Evolutionary conservation across 2,888 invertebrate genomes (phyloP).

Genomic region (Melieria omissa): DNA sequence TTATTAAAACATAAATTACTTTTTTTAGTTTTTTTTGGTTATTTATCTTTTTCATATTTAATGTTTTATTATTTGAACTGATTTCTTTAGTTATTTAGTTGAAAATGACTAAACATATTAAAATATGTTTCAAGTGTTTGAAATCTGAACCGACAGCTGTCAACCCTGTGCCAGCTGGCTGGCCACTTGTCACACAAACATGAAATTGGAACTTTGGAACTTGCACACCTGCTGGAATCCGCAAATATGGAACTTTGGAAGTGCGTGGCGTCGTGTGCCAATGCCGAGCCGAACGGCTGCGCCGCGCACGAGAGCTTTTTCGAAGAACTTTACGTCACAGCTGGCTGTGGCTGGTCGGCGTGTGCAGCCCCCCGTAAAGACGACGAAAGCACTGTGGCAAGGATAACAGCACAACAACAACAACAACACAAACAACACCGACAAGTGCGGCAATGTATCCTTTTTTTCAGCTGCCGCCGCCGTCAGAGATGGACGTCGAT

Average conservation of each 20-base stretch:
- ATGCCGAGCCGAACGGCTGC: not conserved
- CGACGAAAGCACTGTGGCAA: not conserved
- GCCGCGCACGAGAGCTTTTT: conserved; percentile 38
- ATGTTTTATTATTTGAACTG: no score
- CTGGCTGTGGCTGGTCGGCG: conserved; percentile 19
- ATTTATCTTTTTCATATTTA: no score
- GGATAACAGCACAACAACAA: not conserved
- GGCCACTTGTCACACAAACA: not conserved
- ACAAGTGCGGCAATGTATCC: not conserved
- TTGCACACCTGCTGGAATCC: conserved; percentile 41
- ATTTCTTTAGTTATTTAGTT: no score
- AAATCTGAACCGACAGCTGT: no score
- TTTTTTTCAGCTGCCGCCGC: conserved; percentile 17
- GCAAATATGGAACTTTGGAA: conserved; percentile 51
- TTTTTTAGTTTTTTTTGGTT: no score
- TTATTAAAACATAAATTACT: no score
- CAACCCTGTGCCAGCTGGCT: no score
- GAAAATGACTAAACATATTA: no score
- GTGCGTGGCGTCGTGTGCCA: conserved; percentile 22
- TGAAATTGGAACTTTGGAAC: conserved; percentile 33
- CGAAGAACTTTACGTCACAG: conserved; percentile 40
- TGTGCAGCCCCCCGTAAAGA: not conserved
- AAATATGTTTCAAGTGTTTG: no score
- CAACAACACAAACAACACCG: not conserved
- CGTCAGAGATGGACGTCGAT: conserved; percentile 24